These are phyloP conservation scores for Aythya baeri DNA, from an alignment of 2,113 vertebrate genomes.

Conservation along the genomic window DNA sequence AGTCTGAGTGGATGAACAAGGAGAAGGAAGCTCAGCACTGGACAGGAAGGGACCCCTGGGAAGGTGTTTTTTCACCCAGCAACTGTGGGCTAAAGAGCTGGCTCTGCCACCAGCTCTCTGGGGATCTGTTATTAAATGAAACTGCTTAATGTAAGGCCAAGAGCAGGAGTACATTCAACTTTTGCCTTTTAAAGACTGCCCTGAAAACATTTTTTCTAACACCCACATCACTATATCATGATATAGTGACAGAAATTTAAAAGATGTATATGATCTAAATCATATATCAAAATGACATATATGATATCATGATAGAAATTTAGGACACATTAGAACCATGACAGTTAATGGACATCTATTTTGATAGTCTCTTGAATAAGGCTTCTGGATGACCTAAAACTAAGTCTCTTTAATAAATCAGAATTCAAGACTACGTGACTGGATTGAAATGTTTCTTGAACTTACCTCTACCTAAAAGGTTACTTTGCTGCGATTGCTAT, in stretches of 20 bases:
- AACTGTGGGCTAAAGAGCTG: neutral
- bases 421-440: neutral
- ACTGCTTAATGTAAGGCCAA: neutral
- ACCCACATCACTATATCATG: neutral
- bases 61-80: neutral
- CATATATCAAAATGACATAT: no score
- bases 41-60: neutral
- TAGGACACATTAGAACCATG: neutral
- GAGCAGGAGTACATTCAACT: neutral
- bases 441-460: neutral
- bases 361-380: neutral
- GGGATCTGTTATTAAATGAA: neutral
- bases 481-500: neutral
- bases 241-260: neutral
- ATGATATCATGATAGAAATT: neutral
- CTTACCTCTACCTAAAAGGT: neutral
- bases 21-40: neutral
- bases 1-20: neutral
- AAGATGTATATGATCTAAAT: no score
- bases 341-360: neutral
- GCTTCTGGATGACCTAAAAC: neutral
- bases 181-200: neutral
- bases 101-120: rapidly evolving
- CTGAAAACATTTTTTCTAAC: neutral
- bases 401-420: neutral